These are phyloP conservation scores for Lophochroa leadbeateri DNA, from an alignment of 2,113 vertebrate species.

Conservation along the genomic window DNA sequence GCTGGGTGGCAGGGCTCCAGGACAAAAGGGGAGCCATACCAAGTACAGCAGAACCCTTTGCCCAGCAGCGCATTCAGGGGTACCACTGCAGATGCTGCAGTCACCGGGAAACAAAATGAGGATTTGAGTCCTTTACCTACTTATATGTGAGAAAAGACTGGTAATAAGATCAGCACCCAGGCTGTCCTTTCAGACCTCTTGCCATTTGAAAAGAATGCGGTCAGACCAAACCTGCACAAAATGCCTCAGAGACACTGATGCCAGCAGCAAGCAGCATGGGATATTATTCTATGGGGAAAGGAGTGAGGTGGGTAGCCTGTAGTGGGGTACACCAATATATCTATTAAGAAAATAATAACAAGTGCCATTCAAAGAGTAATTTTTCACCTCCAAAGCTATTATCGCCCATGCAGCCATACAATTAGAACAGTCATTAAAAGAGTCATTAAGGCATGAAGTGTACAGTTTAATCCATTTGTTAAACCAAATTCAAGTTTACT, in stretches of 20 bases:
- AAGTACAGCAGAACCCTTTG: background rate
- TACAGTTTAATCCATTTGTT: background rate
- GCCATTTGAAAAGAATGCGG: accelerated
- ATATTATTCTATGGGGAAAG: background rate
- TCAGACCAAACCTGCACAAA: background rate
- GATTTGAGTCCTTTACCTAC: background rate
- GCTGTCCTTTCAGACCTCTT: background rate
- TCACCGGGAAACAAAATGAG: background rate
- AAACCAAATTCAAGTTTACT: background rate
- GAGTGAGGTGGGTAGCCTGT: background rate
- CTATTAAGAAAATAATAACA: background rate
- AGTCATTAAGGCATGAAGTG: background rate
- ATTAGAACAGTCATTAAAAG: background rate
- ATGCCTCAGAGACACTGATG: background rate
- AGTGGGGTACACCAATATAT: background rate
- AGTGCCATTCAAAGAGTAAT: background rate
- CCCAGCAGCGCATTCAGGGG: background rate
- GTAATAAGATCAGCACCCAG: background rate
- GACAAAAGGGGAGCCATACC: background rate
- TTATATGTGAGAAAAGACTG: background rate
- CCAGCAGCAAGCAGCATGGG: background rate
- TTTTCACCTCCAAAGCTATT: background rate
- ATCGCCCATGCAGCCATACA: background rate
- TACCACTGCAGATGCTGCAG: background rate
- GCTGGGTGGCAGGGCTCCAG: background rate